A percentile compares a stretch with the other conserved stretches of the same genome.
Conservation (phyloP, 2,888 invertebrate genomes). For the Phoenoteleia sp. region DNA sequence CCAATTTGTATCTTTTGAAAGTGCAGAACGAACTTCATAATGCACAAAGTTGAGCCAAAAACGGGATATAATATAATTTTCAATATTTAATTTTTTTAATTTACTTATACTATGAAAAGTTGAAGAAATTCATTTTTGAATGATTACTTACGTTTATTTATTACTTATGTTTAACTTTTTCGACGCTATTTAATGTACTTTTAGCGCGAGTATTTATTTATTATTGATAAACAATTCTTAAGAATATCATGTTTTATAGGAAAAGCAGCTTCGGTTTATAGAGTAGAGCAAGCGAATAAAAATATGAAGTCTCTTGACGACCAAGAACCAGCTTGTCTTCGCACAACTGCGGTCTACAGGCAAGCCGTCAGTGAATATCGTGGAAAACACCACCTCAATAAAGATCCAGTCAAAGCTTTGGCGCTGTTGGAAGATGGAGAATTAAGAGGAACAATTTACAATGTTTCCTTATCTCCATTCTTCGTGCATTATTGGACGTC, state of each 20-base stretch:
- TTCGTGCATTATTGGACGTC: conserved; percentile 31
- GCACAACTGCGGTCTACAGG: not conserved
- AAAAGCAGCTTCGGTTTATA: conserved; percentile 10
- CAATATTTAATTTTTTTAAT: conserved; percentile 7
- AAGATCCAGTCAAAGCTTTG: not conserved
- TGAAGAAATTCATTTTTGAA: too few species aligned
- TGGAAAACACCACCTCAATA: not conserved
- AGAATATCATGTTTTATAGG: too few species aligned
- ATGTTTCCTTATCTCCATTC: not conserved
- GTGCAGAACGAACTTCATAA: too few species aligned
- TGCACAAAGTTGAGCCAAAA: too few species aligned
- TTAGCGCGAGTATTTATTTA: too few species aligned
- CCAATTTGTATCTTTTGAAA: too few species aligned
- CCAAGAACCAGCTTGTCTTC: not conserved
- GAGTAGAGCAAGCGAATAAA: not conserved
- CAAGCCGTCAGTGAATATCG: not conserved
- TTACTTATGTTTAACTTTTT: too few species aligned
- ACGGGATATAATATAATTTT: too few species aligned
- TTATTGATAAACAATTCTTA: too few species aligned
- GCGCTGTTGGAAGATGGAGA: not conserved
- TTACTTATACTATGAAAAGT: too few species aligned
- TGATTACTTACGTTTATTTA: too few species aligned
- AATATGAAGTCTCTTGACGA: not conserved
- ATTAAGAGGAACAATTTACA: not conserved
- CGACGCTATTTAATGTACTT: too few species aligned